Percentiles rank a stretch among this genome's conserved stretches.
Evolutionary conservation across 2,888 invertebrate genomes (phyloP).

Genomic region (Dendrolimus houi): DNA sequence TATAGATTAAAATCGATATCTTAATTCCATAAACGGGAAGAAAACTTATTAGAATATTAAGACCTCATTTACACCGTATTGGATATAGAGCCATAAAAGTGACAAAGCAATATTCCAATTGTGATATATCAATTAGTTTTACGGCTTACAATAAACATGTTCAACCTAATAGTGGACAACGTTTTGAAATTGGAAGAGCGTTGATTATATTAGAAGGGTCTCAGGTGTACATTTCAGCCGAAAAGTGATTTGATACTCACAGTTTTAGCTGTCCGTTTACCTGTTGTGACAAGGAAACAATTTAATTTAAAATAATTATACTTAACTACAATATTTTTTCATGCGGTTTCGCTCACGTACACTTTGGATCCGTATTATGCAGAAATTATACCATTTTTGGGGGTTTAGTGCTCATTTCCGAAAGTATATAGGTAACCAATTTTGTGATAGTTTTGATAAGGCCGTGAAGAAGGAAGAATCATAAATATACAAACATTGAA

Average conservation of each 20-base stretch:
- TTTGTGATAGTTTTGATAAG: too few species aligned
- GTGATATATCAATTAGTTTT: slow-evolving; percentile 57
- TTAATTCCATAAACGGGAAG: too few species aligned
- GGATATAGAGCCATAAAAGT: slow-evolving; percentile 23
- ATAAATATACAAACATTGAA: too few species aligned
- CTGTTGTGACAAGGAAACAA: background rate
- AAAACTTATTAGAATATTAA: background rate
- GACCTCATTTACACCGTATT: background rate
- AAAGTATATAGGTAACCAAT: too few species aligned
- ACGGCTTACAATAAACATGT: slow-evolving; percentile 39
- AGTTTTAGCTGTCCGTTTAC: too few species aligned
- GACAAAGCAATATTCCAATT: slow-evolving; percentile 25
- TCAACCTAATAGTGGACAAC: slow-evolving; percentile 26
- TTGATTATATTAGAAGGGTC: background rate
- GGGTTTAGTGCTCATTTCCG: too few species aligned
- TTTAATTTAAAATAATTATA: background rate
- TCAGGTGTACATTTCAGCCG: background rate
- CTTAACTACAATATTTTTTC: background rate
- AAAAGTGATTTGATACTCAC: background rate
- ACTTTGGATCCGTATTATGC: too few species aligned
- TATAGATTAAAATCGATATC: too few species aligned
- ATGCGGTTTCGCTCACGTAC: too few species aligned
- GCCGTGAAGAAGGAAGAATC: too few species aligned
- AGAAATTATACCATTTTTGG: too few species aligned
- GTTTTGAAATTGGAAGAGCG: background rate